Base-by-base conservation (phyloP, 2,888 invertebrate species). In the Crepidodera aurea region DNA sequence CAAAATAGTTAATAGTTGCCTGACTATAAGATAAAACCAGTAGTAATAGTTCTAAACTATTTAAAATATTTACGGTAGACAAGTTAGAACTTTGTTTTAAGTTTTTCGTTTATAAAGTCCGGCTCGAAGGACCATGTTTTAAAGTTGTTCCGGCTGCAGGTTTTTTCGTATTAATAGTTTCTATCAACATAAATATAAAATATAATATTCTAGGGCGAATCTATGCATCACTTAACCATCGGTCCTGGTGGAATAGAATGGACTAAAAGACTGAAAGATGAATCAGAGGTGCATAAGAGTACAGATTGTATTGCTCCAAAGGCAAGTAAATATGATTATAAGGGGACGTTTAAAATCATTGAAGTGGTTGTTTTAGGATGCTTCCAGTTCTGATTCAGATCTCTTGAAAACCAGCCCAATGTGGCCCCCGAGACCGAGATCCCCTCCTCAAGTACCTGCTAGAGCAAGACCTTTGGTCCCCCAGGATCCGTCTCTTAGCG, bases 291-390 rank as follows among this genome's bases (percentile, higher is more conserved):
- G 22, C 74, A 76, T 68, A 63, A 88, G 69, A 93, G 93, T 58
- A 91, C 90, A 66, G 93, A 93, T 79, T 93, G 93, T 80, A 90
- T 92, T 72, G 88, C 88, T 12, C 86, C 85, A n/a, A 86, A 85
- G 74, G 86, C 80, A 65, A 60, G 42, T 46, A 16, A 7, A 55
- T 25, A 32, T 16, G 10, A 3, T 16, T 16, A 15, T 10, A 15
- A n/a, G 34, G n/a, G 10, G 10, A 13, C 18, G 13, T 19, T 32
- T 44, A 6, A 18, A 18, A 13, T 18, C n/a, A 10, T 12, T 12
- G n/a, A 34, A 34, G 12, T 19, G 51, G 13, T 62, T 60, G 54
- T 32, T 66, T 27, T 65, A 85, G 71, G 83, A 84, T 60, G 83
- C 85, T 0, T 84, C 85, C 0, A 86, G 86, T 62, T 86, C 85